Evolutionary conservation across 2,797 vertebrate genomes (phyloP).

Genomic region (Poeciliopsis infans): DNA sequence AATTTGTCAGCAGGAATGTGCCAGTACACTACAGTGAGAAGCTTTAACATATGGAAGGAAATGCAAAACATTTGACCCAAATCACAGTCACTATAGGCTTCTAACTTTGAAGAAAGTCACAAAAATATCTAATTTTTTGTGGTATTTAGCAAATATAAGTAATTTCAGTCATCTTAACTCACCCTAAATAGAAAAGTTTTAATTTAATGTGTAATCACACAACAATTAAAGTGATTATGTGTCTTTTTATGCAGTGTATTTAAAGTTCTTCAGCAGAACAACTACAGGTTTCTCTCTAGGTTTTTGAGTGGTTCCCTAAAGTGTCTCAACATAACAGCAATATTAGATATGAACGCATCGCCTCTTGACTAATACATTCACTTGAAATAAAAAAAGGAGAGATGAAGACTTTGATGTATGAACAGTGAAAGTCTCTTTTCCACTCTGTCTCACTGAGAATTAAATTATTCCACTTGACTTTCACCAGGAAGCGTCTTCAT

Average conservation of each 20-base stretch:
- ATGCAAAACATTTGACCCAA: neutral
- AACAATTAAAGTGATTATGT: neutral
- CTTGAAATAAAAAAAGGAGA: neutral
- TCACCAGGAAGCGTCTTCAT: slow-evolving; percentile 3
- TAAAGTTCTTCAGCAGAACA: neutral
- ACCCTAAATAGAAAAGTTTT: neutral
- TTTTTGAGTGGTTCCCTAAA: neutral
- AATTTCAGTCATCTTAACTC: neutral
- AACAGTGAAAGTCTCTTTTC: neutral
- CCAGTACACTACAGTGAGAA: neutral
- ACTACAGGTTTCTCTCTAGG: neutral
- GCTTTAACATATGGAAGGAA: neutral
- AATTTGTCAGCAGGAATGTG: neutral
- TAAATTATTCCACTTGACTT: slow-evolving; percentile 3
- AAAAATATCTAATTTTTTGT: neutral
- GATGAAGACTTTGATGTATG: neutral
- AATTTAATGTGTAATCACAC: neutral
- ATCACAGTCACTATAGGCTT: neutral
- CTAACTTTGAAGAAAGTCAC: neutral
- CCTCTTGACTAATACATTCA: neutral
- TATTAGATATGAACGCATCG: neutral
- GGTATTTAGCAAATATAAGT: neutral
- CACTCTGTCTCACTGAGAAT: neutral
- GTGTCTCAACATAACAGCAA: neutral
- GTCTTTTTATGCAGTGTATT: neutral